Conservation (phyloP, 2,888 invertebrate genomes). For the Epinotia demarniana region DNA sequence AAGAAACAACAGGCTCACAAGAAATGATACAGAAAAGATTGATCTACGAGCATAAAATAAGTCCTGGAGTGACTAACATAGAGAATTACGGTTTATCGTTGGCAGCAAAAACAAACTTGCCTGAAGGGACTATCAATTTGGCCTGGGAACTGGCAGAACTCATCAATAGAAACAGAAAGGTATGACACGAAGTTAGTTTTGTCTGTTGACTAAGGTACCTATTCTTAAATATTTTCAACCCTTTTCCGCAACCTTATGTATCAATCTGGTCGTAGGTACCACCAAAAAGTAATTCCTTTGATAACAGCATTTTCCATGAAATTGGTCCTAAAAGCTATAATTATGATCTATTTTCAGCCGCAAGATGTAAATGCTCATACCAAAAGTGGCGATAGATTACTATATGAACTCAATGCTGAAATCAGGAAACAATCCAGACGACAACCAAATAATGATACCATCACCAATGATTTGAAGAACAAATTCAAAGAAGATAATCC, state of each 20-base stretch:
- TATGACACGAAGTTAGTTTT: constrained; percentile 49
- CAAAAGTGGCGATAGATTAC: constrained; percentile 57
- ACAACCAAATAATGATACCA: constrained; percentile 53
- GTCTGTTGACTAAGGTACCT: neutral
- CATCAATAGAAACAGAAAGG: constrained; percentile 68
- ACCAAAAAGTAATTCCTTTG: no score
- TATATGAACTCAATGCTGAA: constrained; percentile 72
- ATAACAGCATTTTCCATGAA: no score
- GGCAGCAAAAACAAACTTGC: constrained; percentile 86
- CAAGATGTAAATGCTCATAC: constrained; percentile 58
- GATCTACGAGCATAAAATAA: constrained; percentile 87
- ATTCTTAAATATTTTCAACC: no score
- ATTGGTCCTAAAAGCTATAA: no score
- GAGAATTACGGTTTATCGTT: constrained; percentile 88
- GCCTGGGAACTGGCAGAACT: constrained; percentile 79
- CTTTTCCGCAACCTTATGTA: no score
- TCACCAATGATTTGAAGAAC: constrained; percentile 56
- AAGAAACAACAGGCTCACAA: constrained; percentile 59
- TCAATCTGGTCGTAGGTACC: no score
- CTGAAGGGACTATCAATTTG: constrained; percentile 80
- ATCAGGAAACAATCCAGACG: constrained; percentile 64
- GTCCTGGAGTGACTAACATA: constrained; percentile 84
- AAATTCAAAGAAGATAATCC: constrained; percentile 68
- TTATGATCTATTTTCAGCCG: constrained; percentile 58
- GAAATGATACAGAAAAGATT: constrained; percentile 68